These are phyloP conservation scores for Gibbula magus DNA, from an alignment of 2,888 invertebrate genomes.

Conservation along the genomic window DNA sequence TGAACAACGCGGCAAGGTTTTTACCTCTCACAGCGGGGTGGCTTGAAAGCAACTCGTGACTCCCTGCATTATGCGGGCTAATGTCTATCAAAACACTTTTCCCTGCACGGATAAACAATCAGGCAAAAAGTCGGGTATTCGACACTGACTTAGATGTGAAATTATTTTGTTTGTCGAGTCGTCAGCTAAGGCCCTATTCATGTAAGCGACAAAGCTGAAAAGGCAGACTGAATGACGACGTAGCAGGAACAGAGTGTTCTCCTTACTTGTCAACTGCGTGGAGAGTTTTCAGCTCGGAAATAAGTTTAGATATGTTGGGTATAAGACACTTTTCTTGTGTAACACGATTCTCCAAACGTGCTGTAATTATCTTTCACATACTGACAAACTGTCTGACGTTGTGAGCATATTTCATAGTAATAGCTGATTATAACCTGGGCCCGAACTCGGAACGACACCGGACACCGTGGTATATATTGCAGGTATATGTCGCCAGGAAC, in stretches of 20 bases:
- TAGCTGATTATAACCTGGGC: slow-evolving; percentile 10
- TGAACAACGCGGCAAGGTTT: background rate
- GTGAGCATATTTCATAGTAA: slow-evolving; percentile 14
- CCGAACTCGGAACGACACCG: background rate
- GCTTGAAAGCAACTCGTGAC: background rate
- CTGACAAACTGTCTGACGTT: slow-evolving; percentile 14
- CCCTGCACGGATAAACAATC: slow-evolving; percentile 9
- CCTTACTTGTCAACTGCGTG: background rate
- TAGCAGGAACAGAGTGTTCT: background rate
- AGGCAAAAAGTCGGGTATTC: background rate
- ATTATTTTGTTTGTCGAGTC: background rate
- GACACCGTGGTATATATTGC: slow-evolving; percentile 1
- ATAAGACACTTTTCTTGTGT: background rate
- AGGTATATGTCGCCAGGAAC: slow-evolving; percentile 3
- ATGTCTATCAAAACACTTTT: slow-evolving; percentile 6
- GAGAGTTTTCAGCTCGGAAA: background rate
- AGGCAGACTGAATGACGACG: background rate
- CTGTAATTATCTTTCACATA: slow-evolving; percentile 17
- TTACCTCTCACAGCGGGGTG: background rate
- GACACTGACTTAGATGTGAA: slow-evolving; percentile 4
- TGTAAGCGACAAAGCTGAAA: background rate
- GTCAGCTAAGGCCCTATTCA: background rate
- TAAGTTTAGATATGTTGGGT: background rate
- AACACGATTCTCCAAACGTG: background rate
- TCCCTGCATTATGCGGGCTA: background rate